Evolutionary conservation across 1,140 invertebrate species (phyloP).

Genomic region (Magallana ariakensis): DNA sequence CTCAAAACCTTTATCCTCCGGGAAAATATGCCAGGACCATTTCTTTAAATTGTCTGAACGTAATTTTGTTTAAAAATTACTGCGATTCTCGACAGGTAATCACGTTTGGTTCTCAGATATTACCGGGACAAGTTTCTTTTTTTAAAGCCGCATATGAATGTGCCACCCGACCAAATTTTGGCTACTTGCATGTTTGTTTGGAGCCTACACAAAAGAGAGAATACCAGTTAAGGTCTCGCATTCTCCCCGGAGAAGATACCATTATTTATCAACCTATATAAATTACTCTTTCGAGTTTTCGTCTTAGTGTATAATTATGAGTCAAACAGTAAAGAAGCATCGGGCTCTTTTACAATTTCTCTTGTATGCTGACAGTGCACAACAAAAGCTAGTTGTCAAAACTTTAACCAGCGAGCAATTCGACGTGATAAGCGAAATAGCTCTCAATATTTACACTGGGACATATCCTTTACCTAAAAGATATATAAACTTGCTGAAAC

Average conservation of each 20-base stretch:
- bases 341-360: constrained; percentile 13
- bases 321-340: constrained; percentile 19
- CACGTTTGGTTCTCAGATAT: constrained; percentile 54
- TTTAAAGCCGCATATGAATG: no score
- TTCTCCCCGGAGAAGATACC: constrained; percentile 49
- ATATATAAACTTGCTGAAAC: constrained; percentile 43
- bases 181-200: constrained; percentile 48
- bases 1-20: constrained; percentile 47
- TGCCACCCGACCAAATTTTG: constrained; percentile 30
- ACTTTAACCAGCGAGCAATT: constrained; percentile 36
- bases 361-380: neutral
- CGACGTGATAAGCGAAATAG: constrained; percentile 31
- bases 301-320: constrained; percentile 39
- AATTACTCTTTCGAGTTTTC: neutral
- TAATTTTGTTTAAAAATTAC: constrained; percentile 53
- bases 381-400: constrained; percentile 27
- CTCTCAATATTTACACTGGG: constrained; percentile 43
- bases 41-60: constrained; percentile 52
- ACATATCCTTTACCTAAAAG: neutral
- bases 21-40: constrained; percentile 55
- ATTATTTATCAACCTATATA: constrained; percentile 47
- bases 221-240: constrained; percentile 49
- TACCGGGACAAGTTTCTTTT: constrained; percentile 40
- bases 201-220: constrained; percentile 39
- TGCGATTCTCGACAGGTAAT: constrained; percentile 52